Conservation (phyloP, 2,888 invertebrate genomes). For the Protonemura montana region DNA sequence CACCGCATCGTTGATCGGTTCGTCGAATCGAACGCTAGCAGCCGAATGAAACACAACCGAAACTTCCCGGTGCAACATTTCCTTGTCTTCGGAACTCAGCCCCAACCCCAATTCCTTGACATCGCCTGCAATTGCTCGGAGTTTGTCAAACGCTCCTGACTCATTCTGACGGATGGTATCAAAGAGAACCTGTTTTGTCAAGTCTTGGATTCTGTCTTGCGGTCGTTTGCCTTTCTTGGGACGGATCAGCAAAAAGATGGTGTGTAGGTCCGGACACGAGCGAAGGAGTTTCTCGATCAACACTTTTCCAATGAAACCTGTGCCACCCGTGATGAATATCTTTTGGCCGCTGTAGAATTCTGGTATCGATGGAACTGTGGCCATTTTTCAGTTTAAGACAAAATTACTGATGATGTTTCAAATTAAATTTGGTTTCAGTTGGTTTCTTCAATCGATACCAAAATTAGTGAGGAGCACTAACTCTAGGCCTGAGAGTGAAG, state of each 20-base stretch:
- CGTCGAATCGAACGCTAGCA: not conserved
- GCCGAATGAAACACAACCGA: not conserved
- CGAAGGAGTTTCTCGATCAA: not conserved
- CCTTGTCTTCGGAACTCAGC: not conserved
- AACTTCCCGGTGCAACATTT: not conserved
- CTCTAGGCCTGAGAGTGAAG: too few species aligned
- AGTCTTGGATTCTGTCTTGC: not conserved
- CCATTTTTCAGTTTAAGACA: not conserved
- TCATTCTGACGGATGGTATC: not conserved
- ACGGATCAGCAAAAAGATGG: not conserved
- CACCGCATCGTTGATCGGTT: not conserved
- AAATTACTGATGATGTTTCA: too few species aligned
- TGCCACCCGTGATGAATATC: not conserved
- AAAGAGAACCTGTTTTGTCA: not conserved
- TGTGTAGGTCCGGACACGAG: not conserved
- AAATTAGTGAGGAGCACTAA: too few species aligned
- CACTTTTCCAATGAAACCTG: not conserved
- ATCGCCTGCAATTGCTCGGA: not conserved
- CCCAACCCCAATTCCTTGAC: not conserved
- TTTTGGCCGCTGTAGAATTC: not conserved
- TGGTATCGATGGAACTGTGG: not conserved
- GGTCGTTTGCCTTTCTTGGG: not conserved
- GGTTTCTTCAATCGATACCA: too few species aligned
- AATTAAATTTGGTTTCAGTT: too few species aligned
- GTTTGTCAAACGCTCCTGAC: not conserved